Evolutionary conservation across 2,113 vertebrate species (phyloP).

Genomic region (Alaudala cheleensis): DNA sequence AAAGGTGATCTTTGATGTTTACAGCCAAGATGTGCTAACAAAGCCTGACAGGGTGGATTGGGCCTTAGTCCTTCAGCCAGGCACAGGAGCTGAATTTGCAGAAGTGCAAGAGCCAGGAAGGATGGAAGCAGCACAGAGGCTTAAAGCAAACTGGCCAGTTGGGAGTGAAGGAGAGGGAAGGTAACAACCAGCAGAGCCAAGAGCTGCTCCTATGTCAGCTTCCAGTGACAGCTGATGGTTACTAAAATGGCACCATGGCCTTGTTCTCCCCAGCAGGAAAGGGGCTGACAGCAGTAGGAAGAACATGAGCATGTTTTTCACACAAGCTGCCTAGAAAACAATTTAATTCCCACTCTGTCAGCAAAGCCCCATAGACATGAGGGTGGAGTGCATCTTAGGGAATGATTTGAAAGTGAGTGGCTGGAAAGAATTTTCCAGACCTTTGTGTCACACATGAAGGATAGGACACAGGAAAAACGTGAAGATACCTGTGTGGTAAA

Average conservation of each 20-base stretch:
- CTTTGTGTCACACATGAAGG: neutral
- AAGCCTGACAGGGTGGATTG: neutral
- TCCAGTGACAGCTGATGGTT: neutral
- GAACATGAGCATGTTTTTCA: neutral
- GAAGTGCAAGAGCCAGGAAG: neutral
- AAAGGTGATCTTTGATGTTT: neutral
- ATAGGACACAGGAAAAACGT: neutral
- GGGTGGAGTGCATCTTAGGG: neutral
- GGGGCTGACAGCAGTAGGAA: neutral
- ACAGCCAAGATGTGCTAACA: neutral
- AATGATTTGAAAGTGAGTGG: neutral
- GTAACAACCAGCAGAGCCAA: neutral
- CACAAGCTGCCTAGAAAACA: neutral
- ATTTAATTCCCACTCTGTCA: neutral
- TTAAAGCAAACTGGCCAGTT: neutral
- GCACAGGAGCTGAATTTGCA: neutral
- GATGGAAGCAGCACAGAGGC: neutral
- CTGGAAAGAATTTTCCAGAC: slow-evolving; percentile 26
- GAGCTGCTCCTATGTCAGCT: neutral
- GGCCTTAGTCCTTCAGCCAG: neutral
- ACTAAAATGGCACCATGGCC: neutral
- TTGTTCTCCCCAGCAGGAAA: neutral
- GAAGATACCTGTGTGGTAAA: neutral
- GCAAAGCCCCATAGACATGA: neutral
- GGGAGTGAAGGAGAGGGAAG: neutral